Evolutionary conservation across 2,888 invertebrate genomes (phyloP).

Genomic region (Tricholauxania praeusta): DNA sequence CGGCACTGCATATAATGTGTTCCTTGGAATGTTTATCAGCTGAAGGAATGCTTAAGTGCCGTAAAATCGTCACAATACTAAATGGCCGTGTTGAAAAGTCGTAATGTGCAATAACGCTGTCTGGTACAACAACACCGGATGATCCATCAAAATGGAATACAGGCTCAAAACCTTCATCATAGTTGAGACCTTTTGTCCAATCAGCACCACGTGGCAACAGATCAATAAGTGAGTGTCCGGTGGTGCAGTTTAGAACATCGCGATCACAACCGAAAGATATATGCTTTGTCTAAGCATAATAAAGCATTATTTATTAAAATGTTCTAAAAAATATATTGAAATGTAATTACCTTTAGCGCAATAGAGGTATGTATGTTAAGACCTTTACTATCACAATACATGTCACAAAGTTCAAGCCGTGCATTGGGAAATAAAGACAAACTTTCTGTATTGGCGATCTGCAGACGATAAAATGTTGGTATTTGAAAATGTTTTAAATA

Average conservation of each 20-base stretch:
- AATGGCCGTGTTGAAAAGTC: slow-evolving; percentile 81
- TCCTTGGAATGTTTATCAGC: slow-evolving; percentile 94
- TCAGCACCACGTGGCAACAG: slow-evolving; percentile 73
- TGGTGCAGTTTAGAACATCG: slow-evolving; percentile 71
- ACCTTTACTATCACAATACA: slow-evolving; percentile 66
- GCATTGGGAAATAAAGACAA: slow-evolving; percentile 66
- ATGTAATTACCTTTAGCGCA: slow-evolving; percentile 59
- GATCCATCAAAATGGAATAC: slow-evolving; percentile 97
- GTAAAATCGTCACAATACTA: slow-evolving; percentile 94
- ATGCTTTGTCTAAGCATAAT: slow-evolving; percentile 70
- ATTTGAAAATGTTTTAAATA: too few species aligned
- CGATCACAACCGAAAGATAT: slow-evolving; percentile 97
- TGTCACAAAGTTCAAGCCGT: slow-evolving; percentile 66
- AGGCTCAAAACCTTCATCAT: slow-evolving; percentile 90
- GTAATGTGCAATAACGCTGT: slow-evolving; percentile 77
- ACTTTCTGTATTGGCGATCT: slow-evolving; percentile 64
- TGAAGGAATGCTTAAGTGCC: slow-evolving; percentile 84
- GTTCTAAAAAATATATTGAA: slow-evolving; percentile 5
- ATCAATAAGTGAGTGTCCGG: slow-evolving; percentile 56
- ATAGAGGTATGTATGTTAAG: slow-evolving; percentile 64
- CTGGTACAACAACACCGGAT: slow-evolving; percentile 88
- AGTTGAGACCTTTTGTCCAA: slow-evolving; percentile 85
- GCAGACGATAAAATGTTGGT: not conserved
- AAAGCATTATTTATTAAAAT: not conserved
- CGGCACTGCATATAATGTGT: slow-evolving; percentile 96